Base-by-base conservation (phyloP, 1,140 invertebrate species). In the Trissolcus basalis region DNA sequence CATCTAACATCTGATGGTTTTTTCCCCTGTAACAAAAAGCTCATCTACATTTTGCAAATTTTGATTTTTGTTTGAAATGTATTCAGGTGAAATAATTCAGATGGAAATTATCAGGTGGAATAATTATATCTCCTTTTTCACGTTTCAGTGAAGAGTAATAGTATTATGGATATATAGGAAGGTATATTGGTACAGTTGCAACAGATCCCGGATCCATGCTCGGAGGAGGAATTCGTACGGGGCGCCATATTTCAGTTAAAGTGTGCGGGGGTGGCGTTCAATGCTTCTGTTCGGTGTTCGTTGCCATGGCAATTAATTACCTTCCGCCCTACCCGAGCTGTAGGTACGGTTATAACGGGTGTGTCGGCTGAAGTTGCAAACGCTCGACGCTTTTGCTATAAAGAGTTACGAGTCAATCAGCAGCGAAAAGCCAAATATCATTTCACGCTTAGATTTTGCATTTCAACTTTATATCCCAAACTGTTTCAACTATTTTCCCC, bases 251-350 rank as follows among this genome's bases (percentile, higher is more conserved):
- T 86, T 86, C 85, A 86, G 85, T 85, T 85, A 83, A 81, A 83
- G 77, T 79, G 83, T 69, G 83, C 81, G 81, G 81, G 83, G 84
- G 80, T 85, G 83, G 83, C 81, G 82, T 85, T 86, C 83, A 82
- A 84, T 86, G 84, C 83, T 67, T 84, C 81, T 81, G 80, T 83
- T 82, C 77, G 81, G 81, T 80, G 78, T 74, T 77, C 80, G 87
- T 88, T 88, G 86, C 87, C 81, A 88, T 88, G 86, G 86, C 86
- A 87, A 88, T 88, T 88, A 88, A 88, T 88, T 88, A 88, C 86
- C 85, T 85, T 86, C 83, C 84, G 85, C 85, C 86, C 86, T 85
- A 85, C 84, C 83, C 72, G 74, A 77, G 70, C 71, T 27, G 78
- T 73, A 79, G 79, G 80, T 83, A 83, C 75, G 83, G 78, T 82